phyloP scores from a whole-genome alignment of 1,140 invertebrate genomes.

The Acromyrmex echinatior region DNA sequence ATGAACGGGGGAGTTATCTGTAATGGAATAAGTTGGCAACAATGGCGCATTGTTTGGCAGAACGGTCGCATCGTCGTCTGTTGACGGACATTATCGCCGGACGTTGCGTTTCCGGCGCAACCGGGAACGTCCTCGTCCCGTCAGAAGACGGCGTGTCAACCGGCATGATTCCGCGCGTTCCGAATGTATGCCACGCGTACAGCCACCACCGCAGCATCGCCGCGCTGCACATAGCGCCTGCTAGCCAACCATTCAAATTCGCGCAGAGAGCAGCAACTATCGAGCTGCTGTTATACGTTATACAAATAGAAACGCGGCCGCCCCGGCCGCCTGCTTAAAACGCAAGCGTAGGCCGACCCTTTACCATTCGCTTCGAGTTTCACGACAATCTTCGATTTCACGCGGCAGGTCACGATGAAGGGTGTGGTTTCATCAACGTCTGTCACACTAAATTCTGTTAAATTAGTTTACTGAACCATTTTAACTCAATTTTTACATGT shows the following conservation, averaged over 20 bases:
- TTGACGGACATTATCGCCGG: constrained; percentile 87
- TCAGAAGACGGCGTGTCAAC: constrained; percentile 75
- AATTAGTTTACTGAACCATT: not conserved
- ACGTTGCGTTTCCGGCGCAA: constrained; percentile 84
- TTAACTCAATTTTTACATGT: not conserved
- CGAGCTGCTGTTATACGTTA: constrained; percentile 63
- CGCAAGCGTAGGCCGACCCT: constrained; percentile 10
- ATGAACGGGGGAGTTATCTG: constrained; percentile 85
- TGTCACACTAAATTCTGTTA: not conserved
- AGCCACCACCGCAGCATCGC: constrained; percentile 26
- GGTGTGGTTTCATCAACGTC: not conserved
- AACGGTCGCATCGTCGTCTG: constrained; percentile 83
- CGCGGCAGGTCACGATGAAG: not conserved
- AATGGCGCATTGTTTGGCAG: constrained; percentile 85
- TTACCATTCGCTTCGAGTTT: not conserved
- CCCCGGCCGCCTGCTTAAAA: constrained; percentile 41
- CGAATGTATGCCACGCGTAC: constrained; percentile 78
- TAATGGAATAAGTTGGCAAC: constrained; percentile 88
- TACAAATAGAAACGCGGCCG: constrained; percentile 69
- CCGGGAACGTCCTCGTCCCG: constrained; percentile 75
- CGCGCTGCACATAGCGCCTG: constrained; percentile 14
- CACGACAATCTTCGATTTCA: constrained; percentile 18
- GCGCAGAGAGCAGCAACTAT: constrained; percentile 66
- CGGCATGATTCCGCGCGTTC: constrained; percentile 72
- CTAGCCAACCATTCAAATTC: constrained; percentile 73